Evolutionary conservation across 2,888 invertebrate genomes (phyloP).

Genomic region (Timema podura): DNA sequence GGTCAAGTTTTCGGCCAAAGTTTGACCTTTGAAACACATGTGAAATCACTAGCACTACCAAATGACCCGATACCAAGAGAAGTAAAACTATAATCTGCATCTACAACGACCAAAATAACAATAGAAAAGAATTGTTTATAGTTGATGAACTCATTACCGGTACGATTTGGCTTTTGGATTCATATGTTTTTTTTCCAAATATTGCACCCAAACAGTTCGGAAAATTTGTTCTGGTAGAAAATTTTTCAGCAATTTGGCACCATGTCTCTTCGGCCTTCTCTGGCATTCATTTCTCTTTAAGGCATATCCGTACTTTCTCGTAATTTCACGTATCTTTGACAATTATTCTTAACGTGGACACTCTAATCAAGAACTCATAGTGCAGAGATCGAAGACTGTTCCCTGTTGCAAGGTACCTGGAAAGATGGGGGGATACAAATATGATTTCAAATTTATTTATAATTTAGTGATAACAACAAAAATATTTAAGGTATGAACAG

Average conservation of each 20-base stretch:
- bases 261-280: neutral
- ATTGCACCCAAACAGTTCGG: neutral
- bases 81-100: conserved; percentile 3
- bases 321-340: neutral
- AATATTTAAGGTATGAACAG: too few relatives aligned
- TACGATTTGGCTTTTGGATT: neutral
- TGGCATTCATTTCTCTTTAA: neutral
- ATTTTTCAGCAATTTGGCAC: neutral
- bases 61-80: neutral
- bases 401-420: neutral
- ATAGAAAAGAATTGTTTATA: neutral
- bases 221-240: neutral
- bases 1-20: neutral
- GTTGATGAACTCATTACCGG: neutral
- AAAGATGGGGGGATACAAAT: too few relatives aligned
- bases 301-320: neutral
- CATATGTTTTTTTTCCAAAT: neutral
- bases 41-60: neutral
- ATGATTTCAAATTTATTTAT: too few relatives aligned
- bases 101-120: neutral
- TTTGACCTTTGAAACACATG: neutral
- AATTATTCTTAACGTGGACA: neutral
- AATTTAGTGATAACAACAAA: too few relatives aligned
- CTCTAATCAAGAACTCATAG: neutral
- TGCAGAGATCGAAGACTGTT: neutral